Base-by-base conservation (phyloP, 30 jellyfish, hydroid and myxozoan genomes). In the Pelagia noctiluca region DNA sequence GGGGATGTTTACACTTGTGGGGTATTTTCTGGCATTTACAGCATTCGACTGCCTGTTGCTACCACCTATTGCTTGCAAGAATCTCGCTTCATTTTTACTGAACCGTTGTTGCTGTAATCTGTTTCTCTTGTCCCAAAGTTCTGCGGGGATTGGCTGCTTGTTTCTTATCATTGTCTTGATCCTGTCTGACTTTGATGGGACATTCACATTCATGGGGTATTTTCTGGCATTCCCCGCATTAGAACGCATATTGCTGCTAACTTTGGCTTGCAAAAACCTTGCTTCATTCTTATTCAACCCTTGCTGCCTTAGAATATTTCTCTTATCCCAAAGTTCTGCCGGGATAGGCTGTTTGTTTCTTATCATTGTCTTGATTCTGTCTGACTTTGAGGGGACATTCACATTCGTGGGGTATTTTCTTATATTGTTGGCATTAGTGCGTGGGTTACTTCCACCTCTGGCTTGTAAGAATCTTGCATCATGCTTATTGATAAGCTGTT, bases 81-180 rank as follows among this genome's bases (percentile, higher is more conserved):
- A n/a, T n/a, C n/a, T n/a, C n/a, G n/a, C 30, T 47, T 69, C 57
- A 76, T 69, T 82, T 37, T 82, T 82, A 50, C 75, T 52, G 30
- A 67, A 50, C 33, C 47, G 28, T 38, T 62, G 65, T 7, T 79
- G 42, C 24, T 67, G 71, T 33, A 82, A 35, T 3, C 23, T 76
- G 38, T 86, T 82, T 47, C 92, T 64, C 32, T 82, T 52, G 26
- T 52, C 68, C 68, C 68, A 52, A 52, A 52, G 68, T 52, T 52
- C 68, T 52, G 68, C 30, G 2, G 68, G 68, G 21, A 52, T 52
- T 5, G 12, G 28, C 21, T 52, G 16, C 30, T 52, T 52, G 2
- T 52, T 8, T 19, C 12, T 52, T 5, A 19, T 19, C 4, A 30
- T 30, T 52, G 68, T 19, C 12, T 52, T 52, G 12, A 52, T 8